Base-by-base conservation (phyloP, 2,888 invertebrate genomes). In the Dusona sp. region DNA sequence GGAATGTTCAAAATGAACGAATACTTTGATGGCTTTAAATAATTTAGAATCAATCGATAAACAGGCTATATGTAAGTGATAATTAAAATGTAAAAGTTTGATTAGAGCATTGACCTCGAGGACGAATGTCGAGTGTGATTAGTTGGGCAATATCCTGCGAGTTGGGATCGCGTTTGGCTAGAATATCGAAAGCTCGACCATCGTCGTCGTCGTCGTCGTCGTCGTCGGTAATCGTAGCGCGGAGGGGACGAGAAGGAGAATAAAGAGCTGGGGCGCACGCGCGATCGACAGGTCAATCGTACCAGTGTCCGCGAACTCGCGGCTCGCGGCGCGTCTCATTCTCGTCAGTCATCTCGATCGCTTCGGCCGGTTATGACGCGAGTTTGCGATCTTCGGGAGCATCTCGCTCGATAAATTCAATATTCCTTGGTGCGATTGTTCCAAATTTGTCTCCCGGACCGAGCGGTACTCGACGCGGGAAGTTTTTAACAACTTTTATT, bases 231-330 rank as follows among this genome's bases (percentile, higher is more conserved):
- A 61, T 61, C 4, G 29, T 29, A 9, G 25, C 22, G 54, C 9
- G 57, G 8, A 11, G 29, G 61, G 61, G 61, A 16, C 61, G 61
- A 13, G 16, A 29, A 29, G 25, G 22, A 42, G 9, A n/a, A 57
- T 9, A 16, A 22, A 9, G 61, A 19, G 16, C 19, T 25, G 9
- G 57, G 3, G 61, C 70, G 75, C 75, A 29, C 19, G 70, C 70
- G 70, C 75, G 61, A 75, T 64, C 75, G 25, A 64, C 75, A 45
- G 29, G 61, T 64, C 75, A 64, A 25, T 64, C 61, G 70, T 33
- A 19, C 42, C 8, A 68, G 68, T 45, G 68, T 45, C 42, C 68
- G 45, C 45, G 45, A 42, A 29, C 25, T 16, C 25, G 25, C 11
- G 42, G 42, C 11, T 8, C n/a, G 67, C 19, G 19, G 48, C 61